Evolutionary conservation across 2,797 vertebrate genomes (phyloP).

Genomic region (Phyllotis vaccarum): DNA sequence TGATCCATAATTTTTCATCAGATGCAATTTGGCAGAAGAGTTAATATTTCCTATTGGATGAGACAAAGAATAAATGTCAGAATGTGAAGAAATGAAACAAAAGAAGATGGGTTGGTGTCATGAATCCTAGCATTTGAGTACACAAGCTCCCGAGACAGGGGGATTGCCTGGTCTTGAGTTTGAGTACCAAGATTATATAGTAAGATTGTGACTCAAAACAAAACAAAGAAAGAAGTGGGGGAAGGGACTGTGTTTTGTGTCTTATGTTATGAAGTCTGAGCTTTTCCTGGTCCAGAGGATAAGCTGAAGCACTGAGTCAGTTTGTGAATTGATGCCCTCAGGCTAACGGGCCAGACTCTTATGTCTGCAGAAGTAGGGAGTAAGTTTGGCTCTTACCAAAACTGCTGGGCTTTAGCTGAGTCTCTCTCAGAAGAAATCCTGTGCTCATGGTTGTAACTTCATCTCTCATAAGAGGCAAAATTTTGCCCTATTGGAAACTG

Average conservation of each 20-base stretch:
- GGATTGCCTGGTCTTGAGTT: neutral
- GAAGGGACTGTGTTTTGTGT: neutral
- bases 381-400: neutral
- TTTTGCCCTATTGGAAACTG: neutral
- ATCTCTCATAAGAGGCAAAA: neutral
- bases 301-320: neutral
- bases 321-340: neutral
- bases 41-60: neutral
- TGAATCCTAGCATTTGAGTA: neutral
- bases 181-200: neutral
- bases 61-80: neutral
- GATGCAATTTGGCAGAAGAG: neutral
- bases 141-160: neutral
- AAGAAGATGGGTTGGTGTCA: neutral
- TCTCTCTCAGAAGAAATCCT: neutral
- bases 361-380: neutral
- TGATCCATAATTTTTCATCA: neutral
- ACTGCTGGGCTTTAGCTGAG: neutral
- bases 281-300: accelerated
- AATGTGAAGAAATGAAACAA: neutral
- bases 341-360: neutral
- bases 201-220: neutral
- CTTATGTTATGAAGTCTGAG: neutral
- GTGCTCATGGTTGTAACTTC: neutral
- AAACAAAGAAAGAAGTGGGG: neutral